A percentile compares a stretch with the other conserved stretches of the same genome.
Conservation (phyloP, 2,888 invertebrate genomes). For the Drosophila pullipes region DNA sequence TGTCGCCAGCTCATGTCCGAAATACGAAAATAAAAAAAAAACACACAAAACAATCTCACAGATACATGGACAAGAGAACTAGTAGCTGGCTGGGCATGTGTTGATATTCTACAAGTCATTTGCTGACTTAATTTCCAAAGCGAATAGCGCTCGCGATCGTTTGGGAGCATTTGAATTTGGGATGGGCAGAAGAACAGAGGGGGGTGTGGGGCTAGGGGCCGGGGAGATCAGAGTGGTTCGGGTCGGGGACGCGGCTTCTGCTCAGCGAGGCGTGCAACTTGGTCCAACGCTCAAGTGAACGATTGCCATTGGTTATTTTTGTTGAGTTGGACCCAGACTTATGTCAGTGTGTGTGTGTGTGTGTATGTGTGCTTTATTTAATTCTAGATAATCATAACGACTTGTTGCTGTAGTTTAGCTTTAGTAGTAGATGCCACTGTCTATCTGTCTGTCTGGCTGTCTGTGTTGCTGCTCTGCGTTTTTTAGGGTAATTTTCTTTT, state of each 20-base stretch:
- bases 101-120: conserved; percentile 83
- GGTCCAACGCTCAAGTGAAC: conserved; percentile 70
- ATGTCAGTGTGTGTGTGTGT: conserved; percentile 15
- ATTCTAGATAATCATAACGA: conserved; percentile 80
- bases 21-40: conserved; percentile 36
- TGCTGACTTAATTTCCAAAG: conserved; percentile 82
- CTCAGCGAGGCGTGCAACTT: conserved; percentile 83
- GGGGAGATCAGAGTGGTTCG: conserved; percentile 27
- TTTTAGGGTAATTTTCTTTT: conserved; percentile 80
- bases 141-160: conserved; percentile 56
- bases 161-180: conserved; percentile 35
- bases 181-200: not conserved
- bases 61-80: conserved; percentile 42
- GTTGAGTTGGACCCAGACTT: conserved; percentile 41
- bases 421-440: conserved; percentile 44
- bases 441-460: conserved; percentile 19
- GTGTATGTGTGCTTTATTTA: conserved; percentile 66
- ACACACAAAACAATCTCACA: conserved; percentile 47
- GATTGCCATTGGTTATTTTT: conserved; percentile 62
- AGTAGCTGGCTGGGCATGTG: conserved; percentile 42
- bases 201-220: not conserved
- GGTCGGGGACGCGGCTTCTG: conserved; percentile 57
- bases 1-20: conserved; percentile 60
- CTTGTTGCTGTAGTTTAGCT: conserved; percentile 63
- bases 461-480: conserved; percentile 42